Evolutionary conservation across 2,888 invertebrate species (phyloP).

Genomic region (Sarcophaga carnaria): DNA sequence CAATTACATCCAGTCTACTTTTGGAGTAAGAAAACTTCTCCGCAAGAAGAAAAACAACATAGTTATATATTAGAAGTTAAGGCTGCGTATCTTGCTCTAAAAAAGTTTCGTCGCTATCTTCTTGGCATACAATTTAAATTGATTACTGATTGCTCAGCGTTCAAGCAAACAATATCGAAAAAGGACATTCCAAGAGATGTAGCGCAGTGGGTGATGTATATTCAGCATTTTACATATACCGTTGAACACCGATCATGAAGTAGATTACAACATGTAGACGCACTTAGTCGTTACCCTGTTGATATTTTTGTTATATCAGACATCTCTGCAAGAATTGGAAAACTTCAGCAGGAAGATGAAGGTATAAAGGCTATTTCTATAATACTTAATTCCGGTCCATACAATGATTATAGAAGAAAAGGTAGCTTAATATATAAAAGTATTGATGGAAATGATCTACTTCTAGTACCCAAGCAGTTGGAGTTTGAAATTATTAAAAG

Average conservation of each 20-base stretch:
- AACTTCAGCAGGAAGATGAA: constrained; percentile 14
- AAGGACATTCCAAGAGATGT: constrained; percentile 62
- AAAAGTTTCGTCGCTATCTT: constrained; percentile 52
- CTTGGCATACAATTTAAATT: constrained; percentile 48
- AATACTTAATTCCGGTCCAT: constrained; percentile 37
- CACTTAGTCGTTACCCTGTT: constrained; percentile 33
- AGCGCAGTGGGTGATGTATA: constrained; percentile 60
- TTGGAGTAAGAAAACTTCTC: constrained; percentile 53
- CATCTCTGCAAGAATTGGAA: background rate
- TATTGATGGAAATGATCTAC: constrained; percentile 40
- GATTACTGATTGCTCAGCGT: constrained; percentile 55
- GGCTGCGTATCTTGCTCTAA: constrained; percentile 50
- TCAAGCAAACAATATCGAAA: constrained; percentile 58
- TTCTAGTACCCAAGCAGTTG: constrained; percentile 58
- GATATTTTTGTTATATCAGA: background rate
- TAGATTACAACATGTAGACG: constrained; percentile 44
- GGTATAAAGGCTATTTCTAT: constrained; percentile 1
- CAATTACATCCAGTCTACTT: constrained; percentile 62
- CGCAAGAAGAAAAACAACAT: constrained; percentile 33
- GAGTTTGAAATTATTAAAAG: constrained; percentile 47
- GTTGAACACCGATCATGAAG: background rate
- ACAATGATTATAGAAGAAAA: constrained; percentile 55
- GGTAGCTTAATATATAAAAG: constrained; percentile 51
- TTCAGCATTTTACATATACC: constrained; percentile 42
- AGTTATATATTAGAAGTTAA: constrained; percentile 55